These are phyloP conservation scores for Channa striata DNA, from an alignment of 2,797 vertebrate genomes.

Conservation along the genomic window DNA sequence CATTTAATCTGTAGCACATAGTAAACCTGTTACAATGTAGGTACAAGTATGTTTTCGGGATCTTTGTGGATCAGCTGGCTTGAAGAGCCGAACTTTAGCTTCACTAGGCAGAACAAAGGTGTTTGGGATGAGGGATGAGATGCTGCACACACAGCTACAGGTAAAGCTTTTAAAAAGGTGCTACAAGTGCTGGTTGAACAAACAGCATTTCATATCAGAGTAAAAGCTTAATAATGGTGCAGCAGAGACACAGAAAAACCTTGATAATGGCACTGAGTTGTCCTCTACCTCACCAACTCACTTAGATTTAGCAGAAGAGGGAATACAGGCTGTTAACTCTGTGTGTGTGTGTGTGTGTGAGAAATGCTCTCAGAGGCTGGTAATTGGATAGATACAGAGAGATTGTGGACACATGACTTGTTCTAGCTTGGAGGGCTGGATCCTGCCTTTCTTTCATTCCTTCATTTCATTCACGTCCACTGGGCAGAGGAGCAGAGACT, in stretches of 20 bases:
- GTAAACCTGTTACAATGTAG: background rate
- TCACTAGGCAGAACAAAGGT: background rate
- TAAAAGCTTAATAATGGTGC: background rate
- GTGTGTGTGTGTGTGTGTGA: conserved; percentile 15
- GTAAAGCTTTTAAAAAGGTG: conserved; percentile 10
- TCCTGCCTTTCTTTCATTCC: conserved; percentile 42
- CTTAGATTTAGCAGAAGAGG: conserved; percentile 19
- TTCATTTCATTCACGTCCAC: conserved; percentile 59
- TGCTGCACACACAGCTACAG: background rate
- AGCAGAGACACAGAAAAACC: conserved; percentile 16
- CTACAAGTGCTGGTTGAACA: conserved; percentile 1
- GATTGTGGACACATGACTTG: conserved; percentile 68
- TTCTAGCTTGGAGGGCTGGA: conserved; percentile 60
- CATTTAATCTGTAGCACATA: too few species aligned
- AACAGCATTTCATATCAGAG: background rate
- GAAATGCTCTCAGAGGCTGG: conserved; percentile 41
- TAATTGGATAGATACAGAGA: conserved; percentile 68
- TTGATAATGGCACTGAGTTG: conserved; percentile 35
- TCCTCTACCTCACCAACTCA: conserved; percentile 21
- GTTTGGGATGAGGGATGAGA: background rate
- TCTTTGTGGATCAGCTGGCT: background rate
- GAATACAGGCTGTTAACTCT: conserved; percentile 6
- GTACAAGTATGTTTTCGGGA: background rate
- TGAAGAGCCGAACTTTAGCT: background rate
- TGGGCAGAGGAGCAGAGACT: conserved; percentile 54